Evolutionary conservation across 2,113 vertebrate genomes (phyloP).

Genomic region (Callipepla squamata): DNA sequence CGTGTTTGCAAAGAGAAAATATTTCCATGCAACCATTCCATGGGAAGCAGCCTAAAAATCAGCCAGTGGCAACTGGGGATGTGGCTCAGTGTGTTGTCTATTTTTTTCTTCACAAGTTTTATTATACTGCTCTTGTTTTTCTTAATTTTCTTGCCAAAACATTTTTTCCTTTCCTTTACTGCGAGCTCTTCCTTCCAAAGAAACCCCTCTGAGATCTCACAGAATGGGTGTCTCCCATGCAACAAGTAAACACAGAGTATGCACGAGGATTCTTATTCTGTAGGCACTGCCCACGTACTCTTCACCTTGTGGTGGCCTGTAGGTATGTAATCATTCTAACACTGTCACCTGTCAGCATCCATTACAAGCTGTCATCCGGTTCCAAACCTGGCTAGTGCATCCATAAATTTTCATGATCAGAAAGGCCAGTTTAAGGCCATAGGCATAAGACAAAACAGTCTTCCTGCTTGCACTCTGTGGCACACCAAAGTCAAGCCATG

Average conservation of each 20-base stretch:
- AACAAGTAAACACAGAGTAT: not conserved
- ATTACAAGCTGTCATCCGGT: not conserved
- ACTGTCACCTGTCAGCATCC: not conserved
- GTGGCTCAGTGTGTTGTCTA: not conserved
- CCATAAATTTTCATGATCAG: accelerated
- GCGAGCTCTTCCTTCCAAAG: not conserved
- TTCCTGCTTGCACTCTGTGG: not conserved
- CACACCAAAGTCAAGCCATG: not conserved
- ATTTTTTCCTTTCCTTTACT: not conserved
- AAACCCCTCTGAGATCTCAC: not conserved
- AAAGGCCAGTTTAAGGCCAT: not conserved
- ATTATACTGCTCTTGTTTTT: not conserved
- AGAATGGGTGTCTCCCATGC: not conserved
- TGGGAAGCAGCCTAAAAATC: not conserved
- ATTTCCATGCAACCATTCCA: not conserved
- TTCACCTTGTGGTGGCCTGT: not conserved
- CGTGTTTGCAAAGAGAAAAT: not conserved
- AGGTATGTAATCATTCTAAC: not conserved
- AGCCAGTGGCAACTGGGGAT: not conserved
- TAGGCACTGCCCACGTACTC: not conserved
- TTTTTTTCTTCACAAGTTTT: not conserved
- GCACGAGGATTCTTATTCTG: not conserved
- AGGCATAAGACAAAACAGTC: not conserved
- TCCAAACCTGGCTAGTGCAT: not conserved
- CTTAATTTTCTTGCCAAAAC: not conserved